A percentile compares a stretch with the other conserved stretches of the same genome.
These are phyloP conservation scores for Ophthalmolycus amberensis DNA, from an alignment of 2,113 vertebrate genomes.

Conservation along the genomic window DNA sequence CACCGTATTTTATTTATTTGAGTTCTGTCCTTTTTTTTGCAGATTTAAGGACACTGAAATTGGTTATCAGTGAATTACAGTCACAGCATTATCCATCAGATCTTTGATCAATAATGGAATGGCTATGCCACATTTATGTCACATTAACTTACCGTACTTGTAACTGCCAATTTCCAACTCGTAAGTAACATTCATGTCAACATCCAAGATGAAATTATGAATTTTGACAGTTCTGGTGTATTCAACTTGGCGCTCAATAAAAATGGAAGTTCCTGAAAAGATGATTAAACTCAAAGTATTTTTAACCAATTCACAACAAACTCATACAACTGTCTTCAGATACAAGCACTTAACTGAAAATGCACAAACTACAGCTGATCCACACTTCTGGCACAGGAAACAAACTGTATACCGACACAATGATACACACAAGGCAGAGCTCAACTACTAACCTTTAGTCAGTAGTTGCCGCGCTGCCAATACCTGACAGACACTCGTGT, in stretches of 20 bases:
- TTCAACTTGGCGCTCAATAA: too few relatives aligned
- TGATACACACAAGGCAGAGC: neutral
- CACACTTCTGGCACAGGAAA: constrained; percentile 25
- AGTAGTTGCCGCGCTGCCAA: too few relatives aligned
- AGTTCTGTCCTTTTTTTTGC: neutral
- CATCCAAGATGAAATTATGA: neutral
- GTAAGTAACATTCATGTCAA: neutral
- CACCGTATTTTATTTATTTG: neutral
- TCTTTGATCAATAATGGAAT: neutral
- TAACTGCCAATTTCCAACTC: neutral
- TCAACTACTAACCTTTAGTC: too few relatives aligned
- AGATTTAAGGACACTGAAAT: neutral
- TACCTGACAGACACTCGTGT: neutral
- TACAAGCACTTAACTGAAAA: neutral
- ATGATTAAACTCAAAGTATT: neutral
- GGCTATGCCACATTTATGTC: neutral
- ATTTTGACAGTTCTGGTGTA: too few relatives aligned
- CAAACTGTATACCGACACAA: constrained; percentile 5
- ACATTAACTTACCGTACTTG: neutral
- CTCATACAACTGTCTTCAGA: neutral
- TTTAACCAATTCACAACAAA: neutral
- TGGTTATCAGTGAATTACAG: neutral
- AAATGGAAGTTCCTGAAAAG: neutral
- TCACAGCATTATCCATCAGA: neutral
- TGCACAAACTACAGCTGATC: constrained; percentile 23